Conservation (phyloP, 2,797 vertebrate species). For the Pristis pectinata region DNA sequence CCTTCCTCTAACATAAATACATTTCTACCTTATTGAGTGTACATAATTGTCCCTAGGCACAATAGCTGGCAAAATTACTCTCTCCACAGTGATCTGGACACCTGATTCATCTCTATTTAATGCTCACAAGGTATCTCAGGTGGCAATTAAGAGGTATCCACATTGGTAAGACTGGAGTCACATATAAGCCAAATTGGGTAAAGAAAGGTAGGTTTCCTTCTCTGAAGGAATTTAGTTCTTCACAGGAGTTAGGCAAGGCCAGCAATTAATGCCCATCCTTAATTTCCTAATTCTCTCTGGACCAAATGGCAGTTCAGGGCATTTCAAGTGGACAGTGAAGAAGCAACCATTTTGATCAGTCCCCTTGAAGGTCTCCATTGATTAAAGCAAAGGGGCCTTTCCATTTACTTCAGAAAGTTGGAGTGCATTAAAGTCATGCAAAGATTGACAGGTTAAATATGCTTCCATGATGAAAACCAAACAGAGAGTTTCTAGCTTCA, state of each 20-base stretch:
- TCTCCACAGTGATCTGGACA: not conserved
- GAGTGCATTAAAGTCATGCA: not conserved
- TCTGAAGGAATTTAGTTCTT: too few relatives aligned
- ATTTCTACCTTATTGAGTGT: not conserved
- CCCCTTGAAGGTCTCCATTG: not conserved
- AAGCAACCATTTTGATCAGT: not conserved
- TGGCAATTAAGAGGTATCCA: too few relatives aligned
- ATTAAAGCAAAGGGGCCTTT: not conserved
- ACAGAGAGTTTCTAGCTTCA: slow-evolving; percentile 20
- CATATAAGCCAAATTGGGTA: too few relatives aligned
- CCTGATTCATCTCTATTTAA: not conserved
- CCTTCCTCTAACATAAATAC: not conserved
- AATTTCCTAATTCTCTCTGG: too few relatives aligned
- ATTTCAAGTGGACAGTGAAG: not conserved
- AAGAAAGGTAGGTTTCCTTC: too few relatives aligned
- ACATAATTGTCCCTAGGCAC: not conserved
- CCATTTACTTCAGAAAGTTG: not conserved
- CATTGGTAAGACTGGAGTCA: too few relatives aligned
- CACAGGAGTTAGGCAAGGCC: too few relatives aligned
- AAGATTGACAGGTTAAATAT: not conserved
- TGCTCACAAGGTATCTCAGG: not conserved
- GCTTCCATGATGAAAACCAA: slow-evolving; percentile 20
- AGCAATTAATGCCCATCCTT: too few relatives aligned
- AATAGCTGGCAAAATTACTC: not conserved
- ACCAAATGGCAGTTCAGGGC: too few relatives aligned